phyloP scores from a whole-genome alignment of 2,113 vertebrate species.

The Pseudopipra pipra region DNA sequence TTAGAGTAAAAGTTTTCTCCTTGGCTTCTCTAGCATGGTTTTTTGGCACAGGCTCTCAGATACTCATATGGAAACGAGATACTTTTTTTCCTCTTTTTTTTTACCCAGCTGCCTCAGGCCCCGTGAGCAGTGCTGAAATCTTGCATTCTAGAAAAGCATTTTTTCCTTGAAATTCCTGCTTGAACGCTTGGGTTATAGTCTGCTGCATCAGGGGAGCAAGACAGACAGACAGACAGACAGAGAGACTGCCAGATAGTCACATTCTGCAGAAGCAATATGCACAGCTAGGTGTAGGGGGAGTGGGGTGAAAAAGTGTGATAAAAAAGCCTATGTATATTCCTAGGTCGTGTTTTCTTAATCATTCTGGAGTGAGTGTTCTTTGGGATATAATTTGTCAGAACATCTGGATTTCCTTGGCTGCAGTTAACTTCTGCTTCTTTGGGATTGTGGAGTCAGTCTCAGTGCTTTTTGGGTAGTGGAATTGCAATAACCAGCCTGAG shows the following conservation, averaged over 20 bases:
- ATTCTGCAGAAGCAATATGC: background rate
- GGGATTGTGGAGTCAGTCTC: background rate
- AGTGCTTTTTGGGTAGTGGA: background rate
- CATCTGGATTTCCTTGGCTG: background rate
- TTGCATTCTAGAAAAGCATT: background rate
- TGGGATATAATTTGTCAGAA: background rate
- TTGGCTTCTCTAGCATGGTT: background rate
- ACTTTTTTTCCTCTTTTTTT: background rate
- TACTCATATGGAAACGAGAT: background rate
- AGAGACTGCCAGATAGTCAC: background rate
- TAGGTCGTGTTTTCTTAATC: background rate
- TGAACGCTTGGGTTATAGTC: background rate
- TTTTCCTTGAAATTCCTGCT: background rate
- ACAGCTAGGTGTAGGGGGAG: background rate
- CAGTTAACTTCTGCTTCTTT: background rate
- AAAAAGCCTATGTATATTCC: background rate
- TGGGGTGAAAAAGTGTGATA: background rate
- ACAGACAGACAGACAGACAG: background rate
- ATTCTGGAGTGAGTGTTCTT: background rate
- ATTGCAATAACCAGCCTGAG: background rate
- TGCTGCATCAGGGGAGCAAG: background rate
- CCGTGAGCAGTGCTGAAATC: background rate
- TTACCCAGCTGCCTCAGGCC: background rate
- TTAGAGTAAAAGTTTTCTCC: background rate
- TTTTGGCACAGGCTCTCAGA: background rate